Evolutionary conservation across 2,113 vertebrate genomes (phyloP), one percentile per base, ranked within the genome.

Genomic region (Promerops cafer): DNA sequence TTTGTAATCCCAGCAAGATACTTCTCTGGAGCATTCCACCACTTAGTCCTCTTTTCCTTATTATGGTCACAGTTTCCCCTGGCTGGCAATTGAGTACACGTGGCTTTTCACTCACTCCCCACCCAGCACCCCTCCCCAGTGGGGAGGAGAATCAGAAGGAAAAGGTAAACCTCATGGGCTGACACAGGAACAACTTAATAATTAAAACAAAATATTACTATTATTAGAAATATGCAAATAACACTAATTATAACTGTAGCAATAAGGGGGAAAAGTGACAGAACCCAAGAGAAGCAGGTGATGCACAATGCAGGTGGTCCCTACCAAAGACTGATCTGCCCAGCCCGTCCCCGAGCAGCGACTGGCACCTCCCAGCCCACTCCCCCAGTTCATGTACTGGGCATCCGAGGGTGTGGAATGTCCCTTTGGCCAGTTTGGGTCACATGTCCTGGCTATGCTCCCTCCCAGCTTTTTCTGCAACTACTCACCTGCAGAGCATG

Each of bases 341-440:
- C 45, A 68, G 63, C 35, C 28, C 0, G 0, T 16, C 23, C n/a
- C n/a, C 0, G 1, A 11, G 35, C 44, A 21, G 39, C 4, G 45
- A 22, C 26, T 21, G 14, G 37, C 56, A 53, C 44, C 44, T 42
- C 35, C 61, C 52, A 59, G 61, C 33, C 15, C n/a, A 6, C 18
- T 68, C 18, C 27, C 53, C 45, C 45, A 13, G 10, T 4, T 28
- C 5, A 10, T 23, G 18, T 2, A 42, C 52, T 18, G 27, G 45
- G 13, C 21, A 21, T 5, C 9, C 45, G 2, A 3, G 11, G 16
- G 7, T 17, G n/a, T 30, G n/a, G 13, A 35, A n/a, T 4, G 14
- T 40, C 24, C n/a, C n/a, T 54, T 21, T n/a, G 57, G 57, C n/a
- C 47, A 63, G 7, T 13, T 53, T 39, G 27, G 44, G 16, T 35